These are phyloP conservation scores for Biston stratarius DNA, from an alignment of 2,888 invertebrate species.

Conservation along the genomic window DNA sequence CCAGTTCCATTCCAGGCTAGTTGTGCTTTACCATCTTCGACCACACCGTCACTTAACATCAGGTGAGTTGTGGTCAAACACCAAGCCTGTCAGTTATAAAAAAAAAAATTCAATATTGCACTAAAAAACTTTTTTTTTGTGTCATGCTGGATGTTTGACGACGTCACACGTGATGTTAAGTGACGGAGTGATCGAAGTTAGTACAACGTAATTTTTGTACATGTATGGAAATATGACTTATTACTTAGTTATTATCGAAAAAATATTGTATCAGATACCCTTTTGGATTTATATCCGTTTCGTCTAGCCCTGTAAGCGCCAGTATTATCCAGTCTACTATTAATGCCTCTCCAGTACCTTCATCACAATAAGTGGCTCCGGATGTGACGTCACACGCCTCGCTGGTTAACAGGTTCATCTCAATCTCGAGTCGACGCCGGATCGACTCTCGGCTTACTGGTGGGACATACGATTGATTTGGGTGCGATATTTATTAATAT, in stretches of 20 bases:
- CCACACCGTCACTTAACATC: too few species aligned
- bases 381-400: conserved; percentile 10
- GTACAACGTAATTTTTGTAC: too few species aligned
- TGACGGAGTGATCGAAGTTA: too few species aligned
- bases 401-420: conserved; percentile 26
- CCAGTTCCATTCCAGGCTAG: too few species aligned
- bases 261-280: not conserved
- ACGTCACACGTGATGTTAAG: too few species aligned
- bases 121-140: too few species aligned
- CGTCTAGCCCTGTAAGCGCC: not conserved
- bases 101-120: too few species aligned
- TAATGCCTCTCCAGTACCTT: conserved; percentile 12
- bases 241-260: not conserved
- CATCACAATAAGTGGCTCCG: conserved; percentile 26
- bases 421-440: conserved; percentile 24
- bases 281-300: not conserved
- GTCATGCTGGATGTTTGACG: too few species aligned
- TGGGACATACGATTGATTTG: not conserved
- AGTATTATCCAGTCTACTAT: not conserved
- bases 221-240: not conserved
- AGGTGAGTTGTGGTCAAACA: too few species aligned
- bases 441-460: conserved; percentile 12
- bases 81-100: too few species aligned
- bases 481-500: conserved; percentile 9
- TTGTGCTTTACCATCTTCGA: too few species aligned